A percentile compares a stretch with the other conserved stretches of the same genome.
Conservation (phyloP, 37 sponge, comb jelly and placozoan species). For the Cliona cf. orientalis region DNA sequence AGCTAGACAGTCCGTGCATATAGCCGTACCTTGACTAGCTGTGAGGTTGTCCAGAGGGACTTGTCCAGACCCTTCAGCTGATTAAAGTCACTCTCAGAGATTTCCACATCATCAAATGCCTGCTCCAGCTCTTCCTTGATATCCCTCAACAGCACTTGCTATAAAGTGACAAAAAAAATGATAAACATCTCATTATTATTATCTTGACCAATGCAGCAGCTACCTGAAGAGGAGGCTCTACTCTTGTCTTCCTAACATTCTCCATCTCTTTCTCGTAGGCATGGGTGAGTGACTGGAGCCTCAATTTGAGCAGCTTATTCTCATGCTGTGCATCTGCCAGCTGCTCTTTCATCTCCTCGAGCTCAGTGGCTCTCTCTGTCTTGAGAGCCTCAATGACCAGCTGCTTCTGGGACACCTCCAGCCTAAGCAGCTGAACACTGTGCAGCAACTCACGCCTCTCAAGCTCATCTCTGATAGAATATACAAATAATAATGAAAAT, state of each 20-base stretch:
- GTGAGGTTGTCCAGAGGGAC: too few relatives aligned
- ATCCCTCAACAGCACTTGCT: too few relatives aligned
- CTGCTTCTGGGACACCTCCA: conserved; percentile 86
- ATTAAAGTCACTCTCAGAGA: too few relatives aligned
- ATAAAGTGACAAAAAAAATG: too few relatives aligned
- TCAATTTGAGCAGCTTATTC: conserved; percentile 51
- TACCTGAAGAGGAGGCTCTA: not conserved
- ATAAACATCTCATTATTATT: too few relatives aligned
- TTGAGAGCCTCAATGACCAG: conserved; percentile 67
- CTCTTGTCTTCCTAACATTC: not conserved
- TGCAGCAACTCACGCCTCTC: conserved; percentile 74
- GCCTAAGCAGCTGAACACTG: conserved; percentile 72
- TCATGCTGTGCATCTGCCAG: conserved; percentile 69
- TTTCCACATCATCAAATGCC: too few relatives aligned
- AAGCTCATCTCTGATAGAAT: conserved; percentile 47
- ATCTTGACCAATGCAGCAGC: too few relatives aligned
- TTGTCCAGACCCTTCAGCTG: too few relatives aligned
- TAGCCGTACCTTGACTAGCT: too few relatives aligned
- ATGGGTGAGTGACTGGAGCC: conserved; percentile 51
- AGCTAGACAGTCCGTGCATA: too few relatives aligned
- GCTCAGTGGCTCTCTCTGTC: conserved; percentile 54
- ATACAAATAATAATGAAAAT: not conserved
- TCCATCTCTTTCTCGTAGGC: conserved; percentile 51
- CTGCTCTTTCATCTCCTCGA: conserved; percentile 78
- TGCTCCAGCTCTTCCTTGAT: too few relatives aligned